Base-by-base conservation (phyloP, 2,113 vertebrate genomes). In the Ploceus nigricollis region DNA sequence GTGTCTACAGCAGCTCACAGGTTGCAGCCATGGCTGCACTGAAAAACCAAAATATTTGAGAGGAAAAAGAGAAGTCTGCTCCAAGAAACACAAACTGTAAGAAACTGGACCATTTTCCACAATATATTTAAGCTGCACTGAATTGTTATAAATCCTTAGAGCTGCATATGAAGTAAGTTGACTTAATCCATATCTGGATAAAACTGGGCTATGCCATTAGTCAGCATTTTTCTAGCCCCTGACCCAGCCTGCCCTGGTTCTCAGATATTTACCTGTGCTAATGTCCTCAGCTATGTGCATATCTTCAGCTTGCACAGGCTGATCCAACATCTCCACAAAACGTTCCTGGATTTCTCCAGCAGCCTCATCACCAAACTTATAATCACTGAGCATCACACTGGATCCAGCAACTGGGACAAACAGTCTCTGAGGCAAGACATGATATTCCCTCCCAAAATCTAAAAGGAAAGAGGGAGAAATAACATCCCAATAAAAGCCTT, bases 291-390 rank as follows among this genome's bases (percentile, higher is more conserved):
- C 95, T 77, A 97, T 60, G 57, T 97, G 94, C 60, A 98, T 87
- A 61, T 98, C 96, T 81, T 98, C 97, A 90, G 94, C 66, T 87
- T 94, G 90, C 89, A 98, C 97, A 51, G 77, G 60, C 10, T 96
- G 97, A 96, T 98, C 98, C 96, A 98, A 60, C 96, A 98, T 96
- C 61, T 98, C 98, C 89, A 95, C 83, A 96, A 98, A 98, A 80
- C 95, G 98, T 47, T 98, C 98, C 93, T 97, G 97, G 72, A 98
- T 95, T 95, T 98, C 98, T 69, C 81, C 95, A 72, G 93, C 6
- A 6, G 97, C 86, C 60, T 98, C 98, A 92, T 98, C 98, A 12
- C 96, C 95, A 73, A 98, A 98, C 86, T 98, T 98, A 56, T 98
- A 98, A 94, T 98, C 98, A 91, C 98, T 98, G 45, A 98, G 94